Evolutionary conservation across 2,113 vertebrate genomes (phyloP).

Genomic region (Oreochromis tanganicae): DNA sequence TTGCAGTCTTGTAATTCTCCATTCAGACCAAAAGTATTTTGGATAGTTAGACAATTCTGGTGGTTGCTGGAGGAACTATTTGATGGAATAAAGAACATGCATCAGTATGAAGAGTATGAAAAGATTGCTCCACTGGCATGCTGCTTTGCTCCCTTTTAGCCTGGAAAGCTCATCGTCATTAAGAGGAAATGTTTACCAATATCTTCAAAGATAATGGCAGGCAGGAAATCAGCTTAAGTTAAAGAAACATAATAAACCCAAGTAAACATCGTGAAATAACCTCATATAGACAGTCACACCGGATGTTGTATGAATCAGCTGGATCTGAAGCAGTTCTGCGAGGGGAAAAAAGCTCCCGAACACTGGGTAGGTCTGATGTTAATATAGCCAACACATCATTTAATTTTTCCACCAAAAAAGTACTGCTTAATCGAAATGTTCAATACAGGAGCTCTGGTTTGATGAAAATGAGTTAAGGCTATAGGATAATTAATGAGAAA

Average conservation of each 20-base stretch:
- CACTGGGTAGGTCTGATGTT: neutral
- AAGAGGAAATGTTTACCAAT: neutral
- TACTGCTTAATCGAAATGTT: neutral
- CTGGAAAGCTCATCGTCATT: neutral
- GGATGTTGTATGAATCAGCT: neutral
- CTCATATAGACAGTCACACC: neutral
- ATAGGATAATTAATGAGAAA: neutral
- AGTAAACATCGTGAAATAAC: neutral
- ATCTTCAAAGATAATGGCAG: neutral
- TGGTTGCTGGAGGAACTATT: neutral
- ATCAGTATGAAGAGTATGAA: neutral
- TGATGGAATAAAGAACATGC: neutral
- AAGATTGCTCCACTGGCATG: neutral
- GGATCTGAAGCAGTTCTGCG: neutral
- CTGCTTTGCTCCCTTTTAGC: neutral
- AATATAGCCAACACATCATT: neutral
- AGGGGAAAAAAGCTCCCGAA: neutral
- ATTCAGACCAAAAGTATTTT: neutral
- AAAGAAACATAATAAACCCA: neutral
- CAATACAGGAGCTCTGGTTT: neutral
- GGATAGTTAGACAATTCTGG: neutral
- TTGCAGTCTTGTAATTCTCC: neutral
- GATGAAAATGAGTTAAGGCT: neutral
- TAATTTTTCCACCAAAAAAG: neutral
- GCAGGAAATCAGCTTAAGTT: neutral